phyloP scores from a whole-genome alignment of 2,113 vertebrate species.

The Coracopsis vasa region DNA sequence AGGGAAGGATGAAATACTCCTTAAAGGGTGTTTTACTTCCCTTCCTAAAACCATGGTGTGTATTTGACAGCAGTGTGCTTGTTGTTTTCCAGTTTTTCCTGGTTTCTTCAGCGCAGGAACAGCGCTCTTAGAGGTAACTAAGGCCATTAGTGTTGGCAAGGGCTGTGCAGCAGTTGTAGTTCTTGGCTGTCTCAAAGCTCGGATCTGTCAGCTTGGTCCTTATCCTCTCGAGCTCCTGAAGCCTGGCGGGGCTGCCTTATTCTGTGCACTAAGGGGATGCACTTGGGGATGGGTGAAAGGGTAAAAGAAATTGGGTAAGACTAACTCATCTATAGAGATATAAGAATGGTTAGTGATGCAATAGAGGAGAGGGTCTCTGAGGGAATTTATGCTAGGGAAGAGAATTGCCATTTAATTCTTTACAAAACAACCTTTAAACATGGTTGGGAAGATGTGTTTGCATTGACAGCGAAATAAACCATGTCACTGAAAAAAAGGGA shows the following conservation, averaged over 20 bases:
- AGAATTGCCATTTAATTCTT: constrained; percentile 25
- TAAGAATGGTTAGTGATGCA: not conserved
- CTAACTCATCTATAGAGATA: not conserved
- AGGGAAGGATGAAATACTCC: not conserved
- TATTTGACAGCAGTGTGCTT: not conserved
- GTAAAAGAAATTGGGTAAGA: not conserved
- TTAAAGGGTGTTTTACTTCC: not conserved
- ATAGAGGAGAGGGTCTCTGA: not conserved
- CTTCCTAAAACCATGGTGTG: not conserved
- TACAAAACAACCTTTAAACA: constrained; percentile 4
- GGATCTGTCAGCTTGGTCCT: not conserved
- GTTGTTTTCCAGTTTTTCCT: not conserved
- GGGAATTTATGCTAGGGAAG: not conserved
- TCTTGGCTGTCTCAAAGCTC: not conserved
- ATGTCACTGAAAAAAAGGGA: not conserved
- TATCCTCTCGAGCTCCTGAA: not conserved
- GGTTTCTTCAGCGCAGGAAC: not conserved
- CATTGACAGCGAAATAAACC: not conserved
- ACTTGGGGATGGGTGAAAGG: not conserved
- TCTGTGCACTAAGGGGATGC: not conserved
- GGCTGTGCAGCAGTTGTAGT: not conserved
- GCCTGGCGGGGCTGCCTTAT: fast-evolving
- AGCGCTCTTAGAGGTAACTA: not conserved
- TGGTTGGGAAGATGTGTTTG: not conserved
- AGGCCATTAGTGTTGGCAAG: not conserved